These are phyloP conservation scores for Rhombomys opimus DNA, from an alignment of 2,113 vertebrate species.

Conservation along the genomic window DNA sequence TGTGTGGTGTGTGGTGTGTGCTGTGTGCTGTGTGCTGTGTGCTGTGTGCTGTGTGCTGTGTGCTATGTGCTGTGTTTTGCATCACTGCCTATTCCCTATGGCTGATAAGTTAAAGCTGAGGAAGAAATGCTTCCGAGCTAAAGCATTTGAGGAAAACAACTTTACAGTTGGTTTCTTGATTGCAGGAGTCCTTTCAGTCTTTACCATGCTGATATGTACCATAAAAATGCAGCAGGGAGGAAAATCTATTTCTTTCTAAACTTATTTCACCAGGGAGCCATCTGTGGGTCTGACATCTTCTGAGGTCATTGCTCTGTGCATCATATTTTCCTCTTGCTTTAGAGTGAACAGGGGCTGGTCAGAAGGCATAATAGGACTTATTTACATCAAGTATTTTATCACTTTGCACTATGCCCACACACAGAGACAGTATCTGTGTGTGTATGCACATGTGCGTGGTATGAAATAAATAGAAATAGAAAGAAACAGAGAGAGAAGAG, in stretches of 20 bases:
- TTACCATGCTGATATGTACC: conserved; percentile 35
- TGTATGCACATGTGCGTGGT: not conserved
- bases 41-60: too few species aligned
- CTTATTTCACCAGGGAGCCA: not conserved
- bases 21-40: too few species aligned
- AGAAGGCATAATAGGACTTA: not conserved
- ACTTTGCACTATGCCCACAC: not conserved
- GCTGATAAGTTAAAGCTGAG: not conserved
- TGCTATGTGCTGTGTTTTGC: not conserved
- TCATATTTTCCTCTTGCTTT: not conserved
- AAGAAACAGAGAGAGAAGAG: not conserved
- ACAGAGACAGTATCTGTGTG: not conserved
- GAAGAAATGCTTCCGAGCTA: conserved; percentile 30
- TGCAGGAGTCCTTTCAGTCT: conserved; percentile 19
- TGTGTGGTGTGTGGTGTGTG: too few species aligned
- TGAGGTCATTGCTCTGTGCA: not conserved
- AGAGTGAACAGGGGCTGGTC: not conserved
- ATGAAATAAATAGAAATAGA: not conserved
- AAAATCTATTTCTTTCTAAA: conserved; percentile 44
- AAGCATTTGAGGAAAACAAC: conserved; percentile 12
- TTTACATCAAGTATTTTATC: not conserved
- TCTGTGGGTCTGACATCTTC: not conserved
- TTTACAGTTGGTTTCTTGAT: conserved; percentile 49
- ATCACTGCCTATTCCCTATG: not conserved
- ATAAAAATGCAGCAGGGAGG: conserved; percentile 22